These are phyloP conservation scores for Eugnorisma glareosa DNA, from an alignment of 2,888 invertebrate genomes.

Conservation along the genomic window DNA sequence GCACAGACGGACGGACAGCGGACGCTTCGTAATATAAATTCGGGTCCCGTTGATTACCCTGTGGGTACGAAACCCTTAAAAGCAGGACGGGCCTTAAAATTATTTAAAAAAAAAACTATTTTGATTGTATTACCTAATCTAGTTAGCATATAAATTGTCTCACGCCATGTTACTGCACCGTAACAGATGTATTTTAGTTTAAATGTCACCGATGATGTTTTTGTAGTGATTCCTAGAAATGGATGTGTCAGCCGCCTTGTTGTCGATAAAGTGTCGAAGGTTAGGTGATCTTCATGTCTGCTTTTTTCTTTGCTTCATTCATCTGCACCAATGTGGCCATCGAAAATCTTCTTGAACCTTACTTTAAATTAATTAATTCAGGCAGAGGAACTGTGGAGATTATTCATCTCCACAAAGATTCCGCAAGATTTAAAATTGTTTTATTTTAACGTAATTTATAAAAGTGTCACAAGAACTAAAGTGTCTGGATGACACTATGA, in stretches of 20 bases:
- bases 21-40: too few relatives aligned
- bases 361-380: not conserved
- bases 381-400: not conserved
- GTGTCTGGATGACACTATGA: not conserved
- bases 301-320: not conserved
- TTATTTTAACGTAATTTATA: not conserved
- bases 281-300: conserved; percentile 32
- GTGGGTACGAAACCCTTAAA: not conserved
- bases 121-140: not conserved
- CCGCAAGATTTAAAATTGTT: not conserved
- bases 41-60: too few relatives aligned
- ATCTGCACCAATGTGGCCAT: not conserved
- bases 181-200: conserved; percentile 13
- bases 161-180: not conserved
- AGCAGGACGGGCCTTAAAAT: not conserved
- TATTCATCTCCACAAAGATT: not conserved
- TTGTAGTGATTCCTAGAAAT: conserved; percentile 33
- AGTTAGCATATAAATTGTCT: conserved; percentile 15
- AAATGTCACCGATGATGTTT: conserved; percentile 47
- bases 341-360: not conserved
- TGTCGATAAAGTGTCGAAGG: conserved; percentile 25
- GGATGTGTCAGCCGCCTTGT: conserved; percentile 33
- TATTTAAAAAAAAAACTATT: too few relatives aligned
- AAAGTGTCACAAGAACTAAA: not conserved
- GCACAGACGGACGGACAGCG: too few relatives aligned